Evolutionary conservation across 2,113 vertebrate species (phyloP).

Genomic region (Lutjanus erythropterus): DNA sequence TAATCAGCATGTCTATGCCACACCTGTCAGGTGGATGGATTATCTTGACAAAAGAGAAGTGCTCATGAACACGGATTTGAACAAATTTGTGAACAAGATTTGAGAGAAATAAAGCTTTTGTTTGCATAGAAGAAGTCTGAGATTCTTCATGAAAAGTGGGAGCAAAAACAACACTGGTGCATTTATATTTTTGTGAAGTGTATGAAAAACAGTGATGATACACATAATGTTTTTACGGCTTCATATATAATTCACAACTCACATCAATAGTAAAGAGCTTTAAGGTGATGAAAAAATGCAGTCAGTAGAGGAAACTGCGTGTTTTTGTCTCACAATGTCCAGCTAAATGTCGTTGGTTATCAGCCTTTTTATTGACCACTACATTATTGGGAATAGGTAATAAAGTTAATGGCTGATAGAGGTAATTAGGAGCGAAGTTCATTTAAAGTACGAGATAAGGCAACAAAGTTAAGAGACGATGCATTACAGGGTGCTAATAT

Average conservation of each 20-base stretch:
- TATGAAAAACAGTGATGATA: too few species aligned
- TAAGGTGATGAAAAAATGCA: neutral
- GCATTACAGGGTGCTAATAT: conserved; percentile 12
- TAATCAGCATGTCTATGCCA: too few species aligned
- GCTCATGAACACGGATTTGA: too few species aligned
- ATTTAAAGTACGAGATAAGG: conserved; percentile 21
- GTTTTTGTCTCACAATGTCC: neutral
- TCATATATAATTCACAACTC: conserved; percentile 11
- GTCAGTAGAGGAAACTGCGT: neutral
- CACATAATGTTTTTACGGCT: conserved; percentile 11
- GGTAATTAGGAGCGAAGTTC: conserved; percentile 8
- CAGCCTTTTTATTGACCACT: conserved; percentile 19
- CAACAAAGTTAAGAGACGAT: conserved; percentile 15
- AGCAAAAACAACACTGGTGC: too few species aligned
- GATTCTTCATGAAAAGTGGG: too few species aligned
- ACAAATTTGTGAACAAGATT: too few species aligned
- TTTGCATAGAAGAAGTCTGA: too few species aligned
- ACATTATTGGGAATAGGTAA: conserved; percentile 4
- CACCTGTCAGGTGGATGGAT: too few species aligned
- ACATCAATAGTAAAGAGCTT: neutral
- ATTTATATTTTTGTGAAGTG: too few species aligned
- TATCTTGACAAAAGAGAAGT: too few species aligned
- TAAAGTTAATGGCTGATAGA: conserved; percentile 31
- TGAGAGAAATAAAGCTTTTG: too few species aligned
- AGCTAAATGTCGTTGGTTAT: neutral